Evolutionary conservation across 2,113 vertebrate genomes (phyloP).

Genomic region (Protobothrops mucrosquamatus): DNA sequence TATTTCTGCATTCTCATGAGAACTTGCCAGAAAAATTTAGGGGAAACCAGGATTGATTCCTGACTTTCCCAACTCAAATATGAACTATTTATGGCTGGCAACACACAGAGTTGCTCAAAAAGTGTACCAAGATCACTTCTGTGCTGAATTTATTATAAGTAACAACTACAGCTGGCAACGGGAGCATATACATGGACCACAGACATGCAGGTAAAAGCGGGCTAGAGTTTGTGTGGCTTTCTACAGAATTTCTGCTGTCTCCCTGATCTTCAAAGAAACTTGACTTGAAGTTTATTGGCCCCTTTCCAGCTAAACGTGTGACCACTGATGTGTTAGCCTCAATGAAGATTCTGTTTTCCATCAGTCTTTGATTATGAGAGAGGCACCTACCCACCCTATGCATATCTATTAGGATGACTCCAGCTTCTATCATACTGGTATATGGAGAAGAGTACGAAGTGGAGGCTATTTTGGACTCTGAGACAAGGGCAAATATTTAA

Average conservation of each 20-base stretch:
- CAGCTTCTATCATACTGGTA: neutral
- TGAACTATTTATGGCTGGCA: neutral
- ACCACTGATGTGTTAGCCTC: neutral
- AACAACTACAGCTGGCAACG: neutral
- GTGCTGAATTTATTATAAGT: neutral
- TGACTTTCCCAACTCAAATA: neutral
- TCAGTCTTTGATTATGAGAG: neutral
- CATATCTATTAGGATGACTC: neutral
- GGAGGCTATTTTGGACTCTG: neutral
- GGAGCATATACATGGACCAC: neutral
- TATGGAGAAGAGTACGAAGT: neutral
- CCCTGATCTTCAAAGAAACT: neutral
- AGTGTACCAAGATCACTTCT: neutral
- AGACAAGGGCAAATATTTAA: neutral
- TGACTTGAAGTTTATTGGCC: neutral
- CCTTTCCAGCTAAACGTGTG: neutral
- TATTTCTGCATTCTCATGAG: neutral
- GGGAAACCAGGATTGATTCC: neutral
- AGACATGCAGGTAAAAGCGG: neutral
- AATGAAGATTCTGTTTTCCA: neutral
- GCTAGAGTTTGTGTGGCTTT: neutral
- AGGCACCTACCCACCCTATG: neutral
- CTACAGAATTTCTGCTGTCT: neutral
- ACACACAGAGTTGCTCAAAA: neutral
- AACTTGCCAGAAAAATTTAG: neutral